These are phyloP conservation scores for Melanostigma gelatinosum DNA, from an alignment of 2,113 vertebrate genomes.

Conservation along the genomic window DNA sequence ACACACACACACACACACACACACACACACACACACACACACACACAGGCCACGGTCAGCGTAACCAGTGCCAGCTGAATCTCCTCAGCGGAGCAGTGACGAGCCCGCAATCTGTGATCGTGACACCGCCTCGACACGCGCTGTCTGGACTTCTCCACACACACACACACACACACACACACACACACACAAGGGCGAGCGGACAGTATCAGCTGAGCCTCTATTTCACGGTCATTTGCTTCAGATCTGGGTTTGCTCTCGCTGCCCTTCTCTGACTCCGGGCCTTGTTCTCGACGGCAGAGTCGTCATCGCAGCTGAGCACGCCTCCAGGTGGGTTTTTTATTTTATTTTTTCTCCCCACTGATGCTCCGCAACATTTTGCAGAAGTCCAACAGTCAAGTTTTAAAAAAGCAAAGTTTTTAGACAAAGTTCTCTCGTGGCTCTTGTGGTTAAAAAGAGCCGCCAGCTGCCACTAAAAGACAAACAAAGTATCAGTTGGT, in stretches of 20 bases:
- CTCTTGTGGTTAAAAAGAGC: background rate
- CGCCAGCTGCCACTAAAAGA: background rate
- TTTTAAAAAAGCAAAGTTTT: constrained; percentile 36
- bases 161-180: constrained; percentile 21
- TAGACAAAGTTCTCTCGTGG: constrained; percentile 22
- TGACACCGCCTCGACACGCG: constrained; percentile 66
- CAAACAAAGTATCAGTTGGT: background rate
- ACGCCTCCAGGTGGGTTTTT: background rate
- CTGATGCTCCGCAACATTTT: constrained; percentile 19
- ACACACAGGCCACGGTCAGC: constrained; percentile 36
- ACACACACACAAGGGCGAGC: constrained; percentile 12
- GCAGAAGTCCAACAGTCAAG: constrained; percentile 25
- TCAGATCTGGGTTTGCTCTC: constrained; percentile 40
- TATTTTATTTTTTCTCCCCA: too few species aligned
- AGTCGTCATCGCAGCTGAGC: constrained; percentile 16
- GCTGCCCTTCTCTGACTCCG: constrained; percentile 45
- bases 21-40: constrained; percentile 22
- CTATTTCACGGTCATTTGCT: constrained; percentile 53
- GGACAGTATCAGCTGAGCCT: constrained; percentile 26
- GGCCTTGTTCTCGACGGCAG: constrained; percentile 29
- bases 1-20: constrained; percentile 2
- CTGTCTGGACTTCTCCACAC: constrained; percentile 57
- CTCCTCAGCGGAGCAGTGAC: constrained; percentile 54
- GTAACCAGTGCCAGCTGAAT: constrained; percentile 55
- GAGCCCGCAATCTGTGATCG: constrained; percentile 67